Base-by-base conservation (phyloP, 2,113 vertebrate species). In the Redunca redunca region DNA sequence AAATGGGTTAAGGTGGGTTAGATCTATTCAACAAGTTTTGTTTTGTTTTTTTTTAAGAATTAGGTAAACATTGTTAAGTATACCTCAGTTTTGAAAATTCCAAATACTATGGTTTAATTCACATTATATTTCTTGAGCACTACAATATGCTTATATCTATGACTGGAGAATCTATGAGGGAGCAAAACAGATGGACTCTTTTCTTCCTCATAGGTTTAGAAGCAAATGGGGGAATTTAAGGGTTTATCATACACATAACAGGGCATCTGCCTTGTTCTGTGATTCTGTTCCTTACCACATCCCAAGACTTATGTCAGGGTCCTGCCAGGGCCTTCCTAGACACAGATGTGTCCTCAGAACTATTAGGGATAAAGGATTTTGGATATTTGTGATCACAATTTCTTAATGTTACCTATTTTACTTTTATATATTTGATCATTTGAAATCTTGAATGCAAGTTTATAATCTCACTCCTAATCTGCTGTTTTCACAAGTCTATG, bases 391-490 rank as follows among this genome's bases (percentile, higher is more conserved):
- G 25, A 50, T 36, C 16, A 88, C 16, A 94, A 43, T 86, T 94
- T 84, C n/a, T 58, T 60, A 93, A 80, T 88, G 7, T 84, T 71
- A 84, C 43, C 78, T 62, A 48, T 25, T 6, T 71, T 82, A 89
- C 36, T 84, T 95, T 82, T 62, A 67, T 64, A 71, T 67, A 25
- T 87, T 77, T 82, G 57, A 28, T 80, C 67, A 50, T 82, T 88
- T 71, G 43, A 67, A 95, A 91, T 92, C 52, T 86, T 97, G 30
- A 92, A n/a, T 67, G 11, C 43, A 94, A 78, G 40, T 83, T 90
- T 95, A 50, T 46, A 77, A 58, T 88, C n/a, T 93, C 40, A 83
- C 40, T 81, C 95, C 43, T n/a, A 77, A 85, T 77, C 7, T 30
- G 86, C 60, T 87, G 28, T 52, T 85, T 96, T 80, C 26, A 64